These are phyloP conservation scores for Thamnaconus septentrionalis DNA, from an alignment of 2,113 vertebrate species.

Conservation along the genomic window DNA sequence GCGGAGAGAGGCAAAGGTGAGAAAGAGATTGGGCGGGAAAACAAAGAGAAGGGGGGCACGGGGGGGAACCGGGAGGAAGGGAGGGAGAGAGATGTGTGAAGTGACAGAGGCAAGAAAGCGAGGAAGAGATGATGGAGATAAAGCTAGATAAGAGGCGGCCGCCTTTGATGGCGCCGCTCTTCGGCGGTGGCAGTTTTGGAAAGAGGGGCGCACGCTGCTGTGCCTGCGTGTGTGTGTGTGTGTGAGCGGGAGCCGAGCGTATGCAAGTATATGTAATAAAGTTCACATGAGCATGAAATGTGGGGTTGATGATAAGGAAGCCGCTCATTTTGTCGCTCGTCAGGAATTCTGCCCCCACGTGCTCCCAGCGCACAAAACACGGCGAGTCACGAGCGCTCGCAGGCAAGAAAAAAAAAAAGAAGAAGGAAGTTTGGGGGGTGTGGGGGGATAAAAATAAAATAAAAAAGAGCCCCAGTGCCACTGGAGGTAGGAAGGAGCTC, in stretches of 20 bases:
- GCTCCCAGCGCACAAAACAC: slow-evolving; percentile 38
- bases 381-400: slow-evolving; percentile 21
- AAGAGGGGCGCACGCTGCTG: not conserved
- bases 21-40: slow-evolving; percentile 40
- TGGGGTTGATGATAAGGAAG: slow-evolving; percentile 62
- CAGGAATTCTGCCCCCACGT: slow-evolving; percentile 30
- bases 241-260: slow-evolving; percentile 6
- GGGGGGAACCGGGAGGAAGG: slow-evolving; percentile 31
- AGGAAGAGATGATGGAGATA: slow-evolving; percentile 60
- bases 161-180: slow-evolving; percentile 59
- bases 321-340: slow-evolving; percentile 54
- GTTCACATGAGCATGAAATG: slow-evolving; percentile 60
- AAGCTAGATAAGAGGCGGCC: slow-evolving; percentile 58
- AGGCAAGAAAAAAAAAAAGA: slow-evolving; percentile 27
- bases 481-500: slow-evolving; percentile 46
- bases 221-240: slow-evolving; percentile 3
- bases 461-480: slow-evolving; percentile 9
- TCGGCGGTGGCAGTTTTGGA: slow-evolving; percentile 48
- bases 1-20: slow-evolving; percentile 52
- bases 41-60: slow-evolving; percentile 44
- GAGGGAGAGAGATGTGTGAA: slow-evolving; percentile 50
- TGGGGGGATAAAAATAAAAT: no score
- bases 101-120: slow-evolving; percentile 49
- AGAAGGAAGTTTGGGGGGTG: not conserved
- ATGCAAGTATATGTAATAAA: slow-evolving; percentile 46